These are phyloP conservation scores for Ceratosolen fusciceps DNA, from an alignment of 1,140 invertebrate species.

Conservation along the genomic window DNA sequence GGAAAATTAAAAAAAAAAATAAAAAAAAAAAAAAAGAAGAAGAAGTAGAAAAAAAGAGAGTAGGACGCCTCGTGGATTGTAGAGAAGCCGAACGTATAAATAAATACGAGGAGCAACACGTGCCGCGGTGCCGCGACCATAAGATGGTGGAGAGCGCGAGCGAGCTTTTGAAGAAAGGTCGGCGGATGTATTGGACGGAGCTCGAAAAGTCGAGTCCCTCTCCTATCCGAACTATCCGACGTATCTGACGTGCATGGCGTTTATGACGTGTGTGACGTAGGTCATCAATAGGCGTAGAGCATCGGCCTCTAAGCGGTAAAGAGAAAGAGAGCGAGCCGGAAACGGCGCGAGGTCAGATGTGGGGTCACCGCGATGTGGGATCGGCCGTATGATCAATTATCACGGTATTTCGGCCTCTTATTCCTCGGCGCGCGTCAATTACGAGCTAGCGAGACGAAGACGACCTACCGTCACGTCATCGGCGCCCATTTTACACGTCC, in stretches of 20 bases:
- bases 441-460: not conserved
- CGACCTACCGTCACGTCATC: slow-evolving; percentile 59
- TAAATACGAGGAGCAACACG: not conserved
- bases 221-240: no score
- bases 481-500: slow-evolving; percentile 66
- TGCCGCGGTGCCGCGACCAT: not conserved
- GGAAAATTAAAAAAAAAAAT: not conserved
- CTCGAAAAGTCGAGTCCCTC: not conserved
- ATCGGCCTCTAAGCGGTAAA: slow-evolving; percentile 50
- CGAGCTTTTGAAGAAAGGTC: not conserved
- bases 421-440: not conserved
- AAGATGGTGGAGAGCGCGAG: no score
- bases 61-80: not conserved
- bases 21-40: no score
- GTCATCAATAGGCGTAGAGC: not conserved
- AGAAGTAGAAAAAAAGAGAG: no score
- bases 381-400: slow-evolving; percentile 29
- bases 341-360: slow-evolving; percentile 61
- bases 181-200: no score
- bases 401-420: not conserved
- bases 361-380: slow-evolving; percentile 57
- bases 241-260: no score
- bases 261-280: no score
- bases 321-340: slow-evolving; percentile 61
- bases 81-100: not conserved